Base-by-base conservation (phyloP, 2,797 vertebrate genomes). In the Euthynnus affinis region DNA sequence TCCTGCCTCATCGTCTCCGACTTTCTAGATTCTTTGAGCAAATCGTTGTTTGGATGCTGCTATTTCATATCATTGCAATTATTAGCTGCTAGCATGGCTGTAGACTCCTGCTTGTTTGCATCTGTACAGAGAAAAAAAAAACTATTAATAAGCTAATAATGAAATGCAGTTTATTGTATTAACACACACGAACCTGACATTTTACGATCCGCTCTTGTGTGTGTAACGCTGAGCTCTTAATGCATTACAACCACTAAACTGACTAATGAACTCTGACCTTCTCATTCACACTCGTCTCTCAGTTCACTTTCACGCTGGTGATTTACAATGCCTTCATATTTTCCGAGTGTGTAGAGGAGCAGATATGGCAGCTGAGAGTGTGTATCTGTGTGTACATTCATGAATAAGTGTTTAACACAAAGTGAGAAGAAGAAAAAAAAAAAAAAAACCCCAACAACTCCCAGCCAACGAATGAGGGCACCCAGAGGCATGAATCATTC, bases 401-500 rank as follows among this genome's bases (percentile, higher is more conserved):
- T 69, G 76, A 88, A 82, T 79, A 80, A 59, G 78, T 48, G 51
- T 86, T 88, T 74, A 74, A 80, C 44, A 88, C 69, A 84, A 78
- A 81, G 71, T 25, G 57, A 70, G 79, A 52, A 46, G 25, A 48
- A 66, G 72, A 64, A 57, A 29, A 58, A 56, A 34, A 68, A 32
- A 56, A 23, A 60, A 37, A 32, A 74, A 74, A 40, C 13, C 27
- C 13, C 14, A 49, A 49, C 7, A 49, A 20, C 6, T 49, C 23
- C 13, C 71, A 59, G 75, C 42, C 62, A 71, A 81, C 0, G 32
- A 74, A 18, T 75, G 51, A 75, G 81, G 63, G 66, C 82, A 76
- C 66, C 82, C 62, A 62, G 75, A 77, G 80, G 83, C 82, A 91
- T 92, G 88, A 93, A 94, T 93, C 89, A 93, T 84, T 49, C 79